Percentiles rank a stretch among this genome's conserved stretches.
These are phyloP conservation scores for Alloplasta piceator DNA, from an alignment of 2,888 invertebrate genomes.

Conservation along the genomic window DNA sequence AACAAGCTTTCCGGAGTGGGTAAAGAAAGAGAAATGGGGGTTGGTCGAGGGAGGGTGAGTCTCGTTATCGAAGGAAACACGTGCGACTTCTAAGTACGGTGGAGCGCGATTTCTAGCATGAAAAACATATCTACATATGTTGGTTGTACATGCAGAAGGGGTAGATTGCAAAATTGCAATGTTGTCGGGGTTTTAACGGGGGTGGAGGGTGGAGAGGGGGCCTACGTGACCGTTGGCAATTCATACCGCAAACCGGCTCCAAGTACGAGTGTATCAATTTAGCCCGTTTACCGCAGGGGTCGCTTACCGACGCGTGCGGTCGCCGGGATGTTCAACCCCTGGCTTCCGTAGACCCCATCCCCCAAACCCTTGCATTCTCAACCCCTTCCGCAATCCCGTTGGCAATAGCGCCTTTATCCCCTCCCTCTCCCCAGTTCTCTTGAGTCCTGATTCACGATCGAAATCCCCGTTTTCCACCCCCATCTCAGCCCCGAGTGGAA, in stretches of 20 bases:
- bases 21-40: neutral
- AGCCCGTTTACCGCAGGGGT: conserved; percentile 62
- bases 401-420: conserved; percentile 31
- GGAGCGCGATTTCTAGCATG: conserved; percentile 33
- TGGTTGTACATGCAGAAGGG: neutral
- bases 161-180: conserved; percentile 48
- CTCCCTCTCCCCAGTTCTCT: neutral
- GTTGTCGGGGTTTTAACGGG: conserved; percentile 21
- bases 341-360: conserved; percentile 9
- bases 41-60: conserved; percentile 13
- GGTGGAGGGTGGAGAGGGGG: conserved; percentile 18
- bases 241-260: conserved; percentile 61
- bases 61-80: conserved; percentile 50
- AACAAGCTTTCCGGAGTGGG: too few relatives aligned
- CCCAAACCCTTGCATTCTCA: conserved; percentile 27
- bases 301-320: conserved; percentile 49
- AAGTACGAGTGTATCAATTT: conserved; percentile 66
- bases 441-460: neutral
- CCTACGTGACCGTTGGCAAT: conserved; percentile 64
- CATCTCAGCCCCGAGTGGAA: conserved; percentile 10
- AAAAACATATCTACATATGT: conserved; percentile 20
- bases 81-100: conserved; percentile 40
- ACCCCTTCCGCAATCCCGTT: neutral
- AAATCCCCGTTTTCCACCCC: neutral
- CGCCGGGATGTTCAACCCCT: conserved; percentile 24